Evolutionary conservation across 2,888 invertebrate genomes (phyloP), one percentile per base, ranked within the genome.

Genomic region (Folsomia candida): DNA sequence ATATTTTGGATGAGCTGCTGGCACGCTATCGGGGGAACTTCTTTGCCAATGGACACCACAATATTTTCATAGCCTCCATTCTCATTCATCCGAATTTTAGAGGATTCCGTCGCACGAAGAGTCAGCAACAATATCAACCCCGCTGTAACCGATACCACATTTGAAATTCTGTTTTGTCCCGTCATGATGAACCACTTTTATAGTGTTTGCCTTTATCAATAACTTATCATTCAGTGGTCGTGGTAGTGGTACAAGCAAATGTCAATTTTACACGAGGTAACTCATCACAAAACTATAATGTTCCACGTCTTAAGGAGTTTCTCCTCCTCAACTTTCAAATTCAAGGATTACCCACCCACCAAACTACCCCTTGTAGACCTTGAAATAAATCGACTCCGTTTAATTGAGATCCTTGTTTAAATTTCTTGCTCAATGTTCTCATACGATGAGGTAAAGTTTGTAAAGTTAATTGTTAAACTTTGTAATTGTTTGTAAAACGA

Each of bases 1-100:
- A 79, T 78, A 70, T 79, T 79, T 70, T 78, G 78, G 69, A 78
- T 79, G 70, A 79, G 79, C 67, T 79, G 79, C 72, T 76, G 79
- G 76, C 79, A 79, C 62, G 78, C 78, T 63, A 79, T 79, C 67
- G 79, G 79, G 29, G 79, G 79, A 64, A 79, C 78, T 73, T 79
- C 79, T 71, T 79, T 79, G 54, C 77, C 76, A 68, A 79, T 77
- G 61, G 79, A 76, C 69, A 79, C 78, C 67, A 79, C 77, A 67
- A 79, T 63, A 71, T 79, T 77, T 71, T 78, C 79, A 68, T 79
- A 79, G 58, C 79, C 79, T 68, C 79, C 79, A 61, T 77, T 74
- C 25, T 73, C 73, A 74, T 79, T 79, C 69, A 79, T 77, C 68
- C 73, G 69, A 65, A 78, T 73, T 37, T 71, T 68, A 63, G 77